Evolutionary conservation across 1,140 invertebrate genomes (phyloP).

Genomic region (Zaprionus ornatus): DNA sequence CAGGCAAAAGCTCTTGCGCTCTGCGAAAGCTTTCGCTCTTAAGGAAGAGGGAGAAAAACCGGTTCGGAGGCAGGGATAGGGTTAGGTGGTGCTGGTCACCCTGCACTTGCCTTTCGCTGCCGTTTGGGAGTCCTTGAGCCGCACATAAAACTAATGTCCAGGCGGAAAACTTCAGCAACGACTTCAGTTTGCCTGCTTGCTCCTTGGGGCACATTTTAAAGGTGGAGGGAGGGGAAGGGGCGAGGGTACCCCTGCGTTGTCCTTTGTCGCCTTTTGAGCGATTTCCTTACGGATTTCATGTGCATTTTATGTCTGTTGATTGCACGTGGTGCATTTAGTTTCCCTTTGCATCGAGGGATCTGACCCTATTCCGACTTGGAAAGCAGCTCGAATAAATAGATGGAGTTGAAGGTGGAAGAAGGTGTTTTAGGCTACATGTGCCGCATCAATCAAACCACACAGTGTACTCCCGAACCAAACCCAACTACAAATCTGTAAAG

Average conservation of each 20-base stretch:
- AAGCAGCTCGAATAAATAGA: neutral
- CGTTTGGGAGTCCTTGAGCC: slow-evolving; percentile 44
- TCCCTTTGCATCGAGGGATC: slow-evolving; percentile 6
- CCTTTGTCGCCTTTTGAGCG: slow-evolving; percentile 4
- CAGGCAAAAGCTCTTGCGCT: slow-evolving; percentile 5
- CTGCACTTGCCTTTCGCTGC: slow-evolving; percentile 20
- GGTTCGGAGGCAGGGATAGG: neutral
- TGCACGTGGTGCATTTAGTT: slow-evolving; percentile 27
- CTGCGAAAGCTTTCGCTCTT: slow-evolving; percentile 28
- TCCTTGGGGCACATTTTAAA: slow-evolving; percentile 19
- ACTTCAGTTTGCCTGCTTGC: slow-evolving; percentile 19
- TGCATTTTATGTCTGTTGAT: slow-evolving; percentile 50
- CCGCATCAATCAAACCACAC: slow-evolving; percentile 37
- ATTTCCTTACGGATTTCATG: slow-evolving; percentile 34
- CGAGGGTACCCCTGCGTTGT: slow-evolving; percentile 8
- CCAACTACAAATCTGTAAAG: neutral
- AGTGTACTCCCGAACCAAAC: neutral
- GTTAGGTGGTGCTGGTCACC: neutral
- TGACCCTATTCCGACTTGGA: slow-evolving; percentile 6
- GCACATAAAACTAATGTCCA: slow-evolving; percentile 58
- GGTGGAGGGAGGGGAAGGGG: too few relatives aligned
- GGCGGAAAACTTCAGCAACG: slow-evolving; percentile 34
- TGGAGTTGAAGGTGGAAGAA: too few relatives aligned
- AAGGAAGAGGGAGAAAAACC: neutral
- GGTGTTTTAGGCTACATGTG: slow-evolving; percentile 1